phyloP scores from a whole-genome alignment of 92 coral and sea anemone species.

The Galaxea fascicularis region DNA sequence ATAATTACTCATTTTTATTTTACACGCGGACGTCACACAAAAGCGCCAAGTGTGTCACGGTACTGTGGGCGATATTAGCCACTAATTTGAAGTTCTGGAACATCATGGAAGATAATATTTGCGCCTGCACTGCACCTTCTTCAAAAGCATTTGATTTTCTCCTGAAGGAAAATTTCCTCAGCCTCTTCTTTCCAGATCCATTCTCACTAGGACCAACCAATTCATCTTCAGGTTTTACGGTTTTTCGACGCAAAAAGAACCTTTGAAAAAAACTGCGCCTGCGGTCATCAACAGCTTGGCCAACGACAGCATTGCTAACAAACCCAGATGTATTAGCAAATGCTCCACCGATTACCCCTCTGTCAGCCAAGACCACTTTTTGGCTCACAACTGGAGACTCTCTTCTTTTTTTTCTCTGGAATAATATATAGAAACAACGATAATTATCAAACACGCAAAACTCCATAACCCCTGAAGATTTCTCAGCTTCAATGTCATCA shows the following conservation, averaged over 20 bases:
- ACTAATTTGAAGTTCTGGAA: not conserved
- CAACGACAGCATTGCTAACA: constrained; percentile 39
- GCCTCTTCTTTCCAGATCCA: constrained; percentile 9
- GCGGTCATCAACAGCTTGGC: constrained; percentile 42
- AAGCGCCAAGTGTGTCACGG: too few species aligned
- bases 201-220: not conserved
- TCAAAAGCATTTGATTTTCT: not conserved
- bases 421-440: not conserved
- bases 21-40: too few species aligned
- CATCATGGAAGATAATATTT: not conserved
- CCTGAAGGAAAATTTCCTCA: not conserved
- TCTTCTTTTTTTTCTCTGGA: not conserved
- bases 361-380: not conserved
- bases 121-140: not conserved
- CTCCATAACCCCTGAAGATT: not conserved
- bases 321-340: constrained; percentile 47
- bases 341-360: constrained; percentile 38
- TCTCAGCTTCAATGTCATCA: too few species aligned
- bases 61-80: too few species aligned
- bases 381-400: constrained; percentile 14
- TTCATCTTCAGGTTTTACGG: not conserved
- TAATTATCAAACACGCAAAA: not conserved
- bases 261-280: constrained; percentile 20
- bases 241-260: not conserved
- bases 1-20: too few species aligned